Base-by-base conservation (phyloP, 2,113 vertebrate genomes). In the Tragelaphus scriptus region DNA sequence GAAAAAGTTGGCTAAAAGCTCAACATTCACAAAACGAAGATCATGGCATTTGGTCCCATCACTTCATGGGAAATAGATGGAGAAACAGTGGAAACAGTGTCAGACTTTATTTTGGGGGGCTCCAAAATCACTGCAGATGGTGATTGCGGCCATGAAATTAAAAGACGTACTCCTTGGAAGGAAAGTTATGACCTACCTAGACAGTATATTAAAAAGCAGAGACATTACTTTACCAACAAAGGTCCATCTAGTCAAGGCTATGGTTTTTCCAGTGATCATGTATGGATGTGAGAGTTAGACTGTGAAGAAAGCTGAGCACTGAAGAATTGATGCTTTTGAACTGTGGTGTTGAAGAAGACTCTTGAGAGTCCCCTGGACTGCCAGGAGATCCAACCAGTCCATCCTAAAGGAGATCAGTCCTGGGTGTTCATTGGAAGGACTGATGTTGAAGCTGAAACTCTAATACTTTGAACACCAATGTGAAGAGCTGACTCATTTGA, bases 291-390 rank as follows among this genome's bases (percentile, higher is more conserved):
- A 65, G 63, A 68, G 16, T 19, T 68, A 32, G 16, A 68, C 63
- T 68, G 0, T 68, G 2, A 68, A 10, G 63, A 68, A n/a, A 19
- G 16, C 63, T 68, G 63, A 68, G 32, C 0, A 0, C 3, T 0
- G 4, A 65, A 65, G 63, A 68, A 68, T 19, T 68, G 63, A 68
- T 68, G 32, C 32, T n/a, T 68, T 68, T 68, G 16, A 68, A n/a
- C 16, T 68, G 63, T n/a, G 63, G 32, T n/a, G 63, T 10, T 68
- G 63, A 32, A 68, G 16, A 68, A 68, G 63, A 19, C 63, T n/a
- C 15, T 68, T 19, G 32, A n/a, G 32, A 68, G 63, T 68, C 32
- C 7, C 32, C n/a, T 68, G 63, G 16, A 68, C 14, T 68, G 2
- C 63, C 1, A n/a, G 16, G 16, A 68, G 32, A 68, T 68, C 32